These are phyloP conservation scores for Podarcis siculus DNA, from an alignment of 2,797 vertebrate species.

Conservation along the genomic window DNA sequence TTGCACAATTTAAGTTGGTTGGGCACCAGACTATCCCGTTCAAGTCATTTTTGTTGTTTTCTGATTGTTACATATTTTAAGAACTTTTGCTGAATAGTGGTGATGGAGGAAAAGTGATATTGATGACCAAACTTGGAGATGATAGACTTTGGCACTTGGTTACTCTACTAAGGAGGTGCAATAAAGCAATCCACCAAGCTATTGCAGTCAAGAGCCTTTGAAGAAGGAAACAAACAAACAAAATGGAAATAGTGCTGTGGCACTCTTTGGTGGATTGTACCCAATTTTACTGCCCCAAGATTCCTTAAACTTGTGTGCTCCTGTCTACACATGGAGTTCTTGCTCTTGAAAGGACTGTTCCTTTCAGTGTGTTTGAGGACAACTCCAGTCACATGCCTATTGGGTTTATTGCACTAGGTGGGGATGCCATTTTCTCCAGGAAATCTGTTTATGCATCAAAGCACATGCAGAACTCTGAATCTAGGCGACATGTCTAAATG, in stretches of 20 bases:
- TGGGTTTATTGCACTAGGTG: not conserved
- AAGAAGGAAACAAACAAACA: not conserved
- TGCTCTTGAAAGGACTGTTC: not conserved
- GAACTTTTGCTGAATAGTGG: not conserved
- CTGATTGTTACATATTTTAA: not conserved
- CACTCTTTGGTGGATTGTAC: not conserved
- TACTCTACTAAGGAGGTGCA: not conserved
- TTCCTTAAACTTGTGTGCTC: not conserved
- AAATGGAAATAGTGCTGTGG: not conserved
- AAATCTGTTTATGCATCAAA: not conserved
- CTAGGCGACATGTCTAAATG: not conserved
- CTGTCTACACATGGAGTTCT: not conserved
- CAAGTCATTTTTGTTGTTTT: not conserved
- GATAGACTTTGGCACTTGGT: not conserved
- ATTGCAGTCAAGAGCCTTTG: not conserved
- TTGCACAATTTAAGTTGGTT: not conserved
- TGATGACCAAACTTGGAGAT: not conserved
- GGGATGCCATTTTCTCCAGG: not conserved
- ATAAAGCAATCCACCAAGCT: not conserved
- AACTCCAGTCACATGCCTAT: not conserved
- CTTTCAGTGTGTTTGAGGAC: not conserved
- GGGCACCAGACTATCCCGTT: not conserved
- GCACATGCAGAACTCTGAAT: not conserved
- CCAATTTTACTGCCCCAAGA: not conserved
- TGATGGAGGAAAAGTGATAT: too few species aligned